Percentiles rank a stretch among this genome's conserved stretches.
phyloP scores from a whole-genome alignment of 2,797 vertebrate genomes.

The Vespertilio murinus region DNA sequence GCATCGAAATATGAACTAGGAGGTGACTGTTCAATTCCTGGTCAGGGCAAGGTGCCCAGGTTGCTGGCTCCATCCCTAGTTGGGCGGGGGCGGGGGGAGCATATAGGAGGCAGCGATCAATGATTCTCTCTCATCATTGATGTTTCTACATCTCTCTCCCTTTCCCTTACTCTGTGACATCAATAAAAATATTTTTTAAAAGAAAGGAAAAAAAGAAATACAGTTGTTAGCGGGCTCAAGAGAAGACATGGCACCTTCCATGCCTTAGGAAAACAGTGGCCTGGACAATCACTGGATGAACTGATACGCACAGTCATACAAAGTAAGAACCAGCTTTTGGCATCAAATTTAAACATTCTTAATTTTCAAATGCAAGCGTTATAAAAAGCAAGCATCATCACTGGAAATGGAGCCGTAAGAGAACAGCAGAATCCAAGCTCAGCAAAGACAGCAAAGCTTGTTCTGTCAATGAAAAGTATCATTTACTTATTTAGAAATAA shows the following conservation, averaged over 20 bases:
- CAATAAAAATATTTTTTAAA: too few relatives aligned
- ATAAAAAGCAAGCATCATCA: conserved; percentile 16
- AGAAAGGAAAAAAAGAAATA: too few relatives aligned
- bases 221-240: neutral
- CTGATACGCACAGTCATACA: neutral
- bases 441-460: neutral
- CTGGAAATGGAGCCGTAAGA: neutral
- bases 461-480: conserved; percentile 28
- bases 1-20: too few relatives aligned
- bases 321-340: neutral
- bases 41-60: too few relatives aligned
- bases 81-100: too few relatives aligned
- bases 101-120: too few relatives aligned
- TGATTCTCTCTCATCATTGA: too few relatives aligned
- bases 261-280: neutral
- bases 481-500: conserved; percentile 38
- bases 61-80: too few relatives aligned
- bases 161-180: too few relatives aligned
- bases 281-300: neutral
- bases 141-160: too few relatives aligned
- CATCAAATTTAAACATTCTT: conserved; percentile 17
- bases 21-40: too few relatives aligned
- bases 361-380: neutral
- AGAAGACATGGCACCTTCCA: neutral
- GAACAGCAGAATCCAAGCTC: neutral